Percentiles rank a stretch among this genome's conserved stretches.
phyloP scores from a whole-genome alignment of 2,888 invertebrate genomes.

The Caenorhabditis becei region DNA sequence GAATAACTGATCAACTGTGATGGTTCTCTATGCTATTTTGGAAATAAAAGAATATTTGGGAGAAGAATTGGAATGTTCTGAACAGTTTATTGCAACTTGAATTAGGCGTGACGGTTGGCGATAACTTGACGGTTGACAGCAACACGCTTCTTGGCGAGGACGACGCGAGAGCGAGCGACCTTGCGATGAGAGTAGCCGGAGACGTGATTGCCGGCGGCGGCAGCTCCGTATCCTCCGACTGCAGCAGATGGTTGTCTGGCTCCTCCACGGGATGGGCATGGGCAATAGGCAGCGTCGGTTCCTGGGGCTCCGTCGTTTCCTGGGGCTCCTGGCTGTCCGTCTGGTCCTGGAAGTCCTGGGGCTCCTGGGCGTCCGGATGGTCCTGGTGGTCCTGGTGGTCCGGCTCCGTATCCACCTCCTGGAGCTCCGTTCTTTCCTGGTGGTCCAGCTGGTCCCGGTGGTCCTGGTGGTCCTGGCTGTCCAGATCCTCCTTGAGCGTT shows the following conservation, averaged over 20 bases:
- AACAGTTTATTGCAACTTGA: slow-evolving; percentile 17
- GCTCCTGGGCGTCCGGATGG: no score
- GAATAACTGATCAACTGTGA: slow-evolving; percentile 1
- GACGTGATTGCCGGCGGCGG: slow-evolving; percentile 12
- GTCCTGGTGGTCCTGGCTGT: slow-evolving; percentile 65
- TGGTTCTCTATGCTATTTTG: background rate
- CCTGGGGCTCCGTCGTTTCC: slow-evolving; percentile 64
- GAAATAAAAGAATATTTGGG: slow-evolving; percentile 5
- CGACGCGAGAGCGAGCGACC: slow-evolving; percentile 51
- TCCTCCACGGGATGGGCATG: slow-evolving; percentile 56
- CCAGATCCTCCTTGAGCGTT: slow-evolving; percentile 49
- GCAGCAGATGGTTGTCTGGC: slow-evolving; percentile 1
- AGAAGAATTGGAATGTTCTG: background rate
- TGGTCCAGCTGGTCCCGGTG: slow-evolving; percentile 61
- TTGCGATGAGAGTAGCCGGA: slow-evolving; percentile 53
- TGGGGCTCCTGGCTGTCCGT: slow-evolving; percentile 58
- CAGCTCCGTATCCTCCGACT: slow-evolving; percentile 28
- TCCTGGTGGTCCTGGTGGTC: slow-evolving; percentile 65
- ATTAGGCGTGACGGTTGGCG: slow-evolving; percentile 42
- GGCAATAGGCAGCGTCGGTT: slow-evolving; percentile 64
- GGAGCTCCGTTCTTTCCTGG: slow-evolving; percentile 61
- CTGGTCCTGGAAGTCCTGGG: slow-evolving; percentile 57
- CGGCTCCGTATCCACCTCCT: slow-evolving; percentile 62
- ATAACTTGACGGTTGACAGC: slow-evolving; percentile 41
- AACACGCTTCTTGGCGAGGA: slow-evolving; percentile 54